phyloP scores from a whole-genome alignment of 2,797 vertebrate species.

The Cacajao melanocephalus region DNA sequence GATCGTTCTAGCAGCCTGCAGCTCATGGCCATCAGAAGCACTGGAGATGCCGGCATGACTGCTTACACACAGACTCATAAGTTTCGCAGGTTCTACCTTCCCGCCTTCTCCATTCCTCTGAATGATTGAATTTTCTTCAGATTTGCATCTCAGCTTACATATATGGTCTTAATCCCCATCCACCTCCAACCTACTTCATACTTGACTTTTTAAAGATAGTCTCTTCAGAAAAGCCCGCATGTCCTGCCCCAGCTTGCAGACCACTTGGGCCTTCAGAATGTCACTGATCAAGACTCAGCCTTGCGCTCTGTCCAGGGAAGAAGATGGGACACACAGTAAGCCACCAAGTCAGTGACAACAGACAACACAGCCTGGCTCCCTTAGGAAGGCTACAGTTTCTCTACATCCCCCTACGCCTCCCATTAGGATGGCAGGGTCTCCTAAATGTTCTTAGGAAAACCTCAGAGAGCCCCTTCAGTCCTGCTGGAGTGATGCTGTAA shows the following conservation, averaged over 20 bases:
- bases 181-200: neutral
- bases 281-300: neutral
- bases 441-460: neutral
- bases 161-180: neutral
- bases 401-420: neutral
- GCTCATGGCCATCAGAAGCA: neutral
- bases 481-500: rapidly evolving
- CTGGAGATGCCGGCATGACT: neutral
- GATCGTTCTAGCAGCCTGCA: neutral
- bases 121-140: neutral
- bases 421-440: neutral
- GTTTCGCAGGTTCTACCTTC: neutral
- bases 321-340: neutral
- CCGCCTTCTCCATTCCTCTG: neutral
- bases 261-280: neutral
- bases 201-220: neutral
- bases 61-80: neutral
- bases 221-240: neutral
- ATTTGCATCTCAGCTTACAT: neutral
- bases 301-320: neutral
- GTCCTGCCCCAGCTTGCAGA: neutral
- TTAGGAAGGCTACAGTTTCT: neutral
- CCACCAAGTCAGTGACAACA: neutral
- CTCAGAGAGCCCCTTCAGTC: neutral
- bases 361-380: neutral